phyloP scores from a whole-genome alignment of 2,113 vertebrate species.

The Cyanistes caeruleus region DNA sequence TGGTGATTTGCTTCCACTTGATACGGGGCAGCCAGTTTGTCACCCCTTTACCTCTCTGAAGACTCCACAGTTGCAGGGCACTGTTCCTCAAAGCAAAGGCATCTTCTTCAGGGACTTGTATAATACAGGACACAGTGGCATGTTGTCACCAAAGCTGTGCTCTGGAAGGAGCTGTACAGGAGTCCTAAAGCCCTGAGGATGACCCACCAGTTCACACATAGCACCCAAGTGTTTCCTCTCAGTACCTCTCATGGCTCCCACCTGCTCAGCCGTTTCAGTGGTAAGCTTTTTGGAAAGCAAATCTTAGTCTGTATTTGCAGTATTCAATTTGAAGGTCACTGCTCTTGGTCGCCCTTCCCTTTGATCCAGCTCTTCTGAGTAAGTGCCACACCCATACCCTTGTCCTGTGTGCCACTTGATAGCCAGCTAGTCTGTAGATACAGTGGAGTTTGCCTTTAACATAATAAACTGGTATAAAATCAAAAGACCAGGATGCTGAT shows the following conservation, averaged over 20 bases:
- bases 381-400: neutral
- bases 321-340: neutral
- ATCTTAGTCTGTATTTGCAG: neutral
- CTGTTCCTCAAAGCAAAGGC: neutral
- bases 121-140: too few species aligned
- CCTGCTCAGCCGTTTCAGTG: neutral
- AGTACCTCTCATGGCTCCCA: neutral
- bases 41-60: neutral
- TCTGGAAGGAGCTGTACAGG: neutral
- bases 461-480: neutral
- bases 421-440: neutral
- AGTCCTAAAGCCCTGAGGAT: neutral
- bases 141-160: neutral
- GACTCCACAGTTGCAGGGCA: neutral
- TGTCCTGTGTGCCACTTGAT: neutral
- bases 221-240: neutral
- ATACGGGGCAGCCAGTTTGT: accelerated
- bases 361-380: neutral
- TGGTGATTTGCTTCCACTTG: neutral
- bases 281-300: neutral
- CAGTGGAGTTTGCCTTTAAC: neutral
- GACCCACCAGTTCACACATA: neutral
- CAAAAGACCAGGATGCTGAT: neutral
- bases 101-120: neutral
- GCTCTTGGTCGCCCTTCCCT: neutral